Conservation (phyloP, 2,888 invertebrate species). For the Aporophyla nigra region DNA sequence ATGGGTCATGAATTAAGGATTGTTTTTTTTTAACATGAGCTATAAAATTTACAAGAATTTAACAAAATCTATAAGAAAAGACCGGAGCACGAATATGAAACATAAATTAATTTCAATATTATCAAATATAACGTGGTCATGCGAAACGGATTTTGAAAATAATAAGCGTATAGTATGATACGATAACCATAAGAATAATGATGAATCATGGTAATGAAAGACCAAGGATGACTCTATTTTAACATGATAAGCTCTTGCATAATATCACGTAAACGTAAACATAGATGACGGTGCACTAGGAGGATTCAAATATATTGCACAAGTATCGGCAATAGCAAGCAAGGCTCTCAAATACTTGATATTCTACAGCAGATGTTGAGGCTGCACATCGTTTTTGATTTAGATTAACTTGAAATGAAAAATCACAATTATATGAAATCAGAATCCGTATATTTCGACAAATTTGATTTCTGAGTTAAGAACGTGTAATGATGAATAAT, state of each 20-base stretch:
- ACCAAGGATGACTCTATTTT: background rate
- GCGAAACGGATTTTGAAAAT: background rate
- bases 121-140: background rate
- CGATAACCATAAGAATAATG: background rate
- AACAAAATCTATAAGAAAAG: background rate
- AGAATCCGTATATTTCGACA: background rate
- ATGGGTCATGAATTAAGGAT: no score
- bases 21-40: background rate
- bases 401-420: background rate
- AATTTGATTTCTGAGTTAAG: background rate
- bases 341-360: conserved; percentile 13
- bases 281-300: background rate
- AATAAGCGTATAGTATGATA: background rate
- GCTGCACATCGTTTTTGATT: background rate
- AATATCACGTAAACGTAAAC: conserved; percentile 16
- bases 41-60: background rate
- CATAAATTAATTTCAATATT: background rate
- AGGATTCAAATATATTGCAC: conserved; percentile 13
- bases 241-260: background rate
- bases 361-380: background rate
- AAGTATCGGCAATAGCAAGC: conserved; percentile 44
- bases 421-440: background rate
- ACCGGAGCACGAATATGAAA: background rate
- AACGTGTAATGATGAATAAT: no score
- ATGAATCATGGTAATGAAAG: conserved; percentile 5